These are phyloP conservation scores for Epizoanthus stellaris DNA, from an alignment of 92 coral and sea anemone genomes.

Conservation along the genomic window DNA sequence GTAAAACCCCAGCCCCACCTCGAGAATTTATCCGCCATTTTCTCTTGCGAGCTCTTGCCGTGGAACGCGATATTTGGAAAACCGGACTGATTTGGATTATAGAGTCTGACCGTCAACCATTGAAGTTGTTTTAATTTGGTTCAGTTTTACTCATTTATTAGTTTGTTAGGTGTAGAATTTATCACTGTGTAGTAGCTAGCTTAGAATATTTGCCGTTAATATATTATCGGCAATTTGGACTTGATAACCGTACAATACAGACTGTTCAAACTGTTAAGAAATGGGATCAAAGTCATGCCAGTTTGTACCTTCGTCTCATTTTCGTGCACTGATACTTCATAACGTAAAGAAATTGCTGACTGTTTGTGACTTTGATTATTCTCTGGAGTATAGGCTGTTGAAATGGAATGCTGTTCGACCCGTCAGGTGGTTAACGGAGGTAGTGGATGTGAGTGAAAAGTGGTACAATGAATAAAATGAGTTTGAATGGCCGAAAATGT, in stretches of 20 bases:
- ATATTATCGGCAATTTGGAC: not conserved
- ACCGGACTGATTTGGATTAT: conserved; percentile 1
- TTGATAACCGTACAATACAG: not conserved
- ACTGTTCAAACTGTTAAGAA: not conserved
- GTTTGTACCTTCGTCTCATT: conserved; percentile 34
- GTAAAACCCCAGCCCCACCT: conserved; percentile 36
- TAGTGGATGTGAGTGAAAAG: conserved; percentile 34
- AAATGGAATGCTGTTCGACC: conserved; percentile 41
- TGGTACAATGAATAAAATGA: not conserved
- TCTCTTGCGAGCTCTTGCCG: conserved; percentile 42
- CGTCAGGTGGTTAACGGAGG: conserved; percentile 40
- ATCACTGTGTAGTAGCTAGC: not conserved
- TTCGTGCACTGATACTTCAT: conserved; percentile 35
- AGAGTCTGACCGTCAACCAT: conserved; percentile 9
- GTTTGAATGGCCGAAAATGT: not conserved
- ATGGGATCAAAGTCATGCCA: conserved; percentile 36
- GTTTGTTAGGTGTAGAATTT: conserved; percentile 12
- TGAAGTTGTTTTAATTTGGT: conserved; percentile 24
- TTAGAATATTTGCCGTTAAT: not conserved
- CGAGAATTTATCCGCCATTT: conserved; percentile 62
- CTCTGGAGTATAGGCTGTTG: conserved; percentile 32
- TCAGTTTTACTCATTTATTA: conserved; percentile 24
- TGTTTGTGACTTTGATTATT: conserved; percentile 33
- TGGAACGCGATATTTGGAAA: not conserved
- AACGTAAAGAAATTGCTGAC: conserved; percentile 22